Conservation (phyloP, 2,113 vertebrate genomes). For the Plestiodon gilberti region DNA sequence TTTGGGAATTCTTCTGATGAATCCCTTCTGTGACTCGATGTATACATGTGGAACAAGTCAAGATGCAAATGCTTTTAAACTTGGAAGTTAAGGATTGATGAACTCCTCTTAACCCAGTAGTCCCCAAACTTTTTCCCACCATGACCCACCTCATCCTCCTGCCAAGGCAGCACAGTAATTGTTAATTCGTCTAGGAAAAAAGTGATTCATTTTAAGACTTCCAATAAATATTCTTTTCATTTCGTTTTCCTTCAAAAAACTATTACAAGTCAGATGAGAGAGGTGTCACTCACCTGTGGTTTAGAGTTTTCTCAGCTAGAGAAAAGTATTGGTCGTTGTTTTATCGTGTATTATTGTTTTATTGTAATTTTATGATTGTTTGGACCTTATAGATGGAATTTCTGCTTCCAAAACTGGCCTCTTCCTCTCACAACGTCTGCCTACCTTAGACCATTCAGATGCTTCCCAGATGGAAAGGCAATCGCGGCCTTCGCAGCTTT, state of each 20-base stretch:
- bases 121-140: too few species aligned
- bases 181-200: background rate
- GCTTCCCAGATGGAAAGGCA: slow-evolving; percentile 94
- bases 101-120: background rate
- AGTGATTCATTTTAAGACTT: background rate
- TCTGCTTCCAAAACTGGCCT: background rate
- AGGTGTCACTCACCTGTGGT: too few species aligned
- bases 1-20: slow-evolving; percentile 19
- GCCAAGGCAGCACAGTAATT: background rate
- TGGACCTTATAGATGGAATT: too few species aligned
- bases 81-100: background rate
- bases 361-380: too few species aligned
- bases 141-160: background rate
- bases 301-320: too few species aligned
- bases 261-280: background rate
- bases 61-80: background rate
- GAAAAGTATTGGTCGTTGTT: too few species aligned
- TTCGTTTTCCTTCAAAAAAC: background rate
- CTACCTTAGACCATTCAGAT: slow-evolving; percentile 94
- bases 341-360: too few species aligned
- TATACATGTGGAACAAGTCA: background rate
- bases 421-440: slow-evolving; percentile 6
- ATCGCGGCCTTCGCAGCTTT: slow-evolving; percentile 89
- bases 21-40: slow-evolving; percentile 20
- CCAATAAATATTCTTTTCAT: background rate